Evolutionary conservation across 2,113 vertebrate genomes (phyloP), one percentile per base, ranked within the genome.

Genomic region (Aramus guarauna): DNA sequence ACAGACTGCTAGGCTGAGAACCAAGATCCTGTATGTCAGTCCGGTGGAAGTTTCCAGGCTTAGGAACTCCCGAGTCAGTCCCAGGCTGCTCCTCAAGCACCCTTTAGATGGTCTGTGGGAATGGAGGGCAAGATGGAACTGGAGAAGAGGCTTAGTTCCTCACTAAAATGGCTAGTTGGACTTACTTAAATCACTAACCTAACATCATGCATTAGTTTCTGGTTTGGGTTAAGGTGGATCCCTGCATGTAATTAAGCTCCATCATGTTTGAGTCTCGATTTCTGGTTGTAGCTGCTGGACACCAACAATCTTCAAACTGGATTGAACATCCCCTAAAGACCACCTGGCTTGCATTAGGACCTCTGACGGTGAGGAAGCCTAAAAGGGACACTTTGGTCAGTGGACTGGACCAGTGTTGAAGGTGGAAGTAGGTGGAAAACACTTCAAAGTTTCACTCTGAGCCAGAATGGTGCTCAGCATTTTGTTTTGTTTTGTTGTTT

Each of bases 81-180:
- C 52, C 50, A 53, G 19, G 9, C 10, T 41, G 15, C 9, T 88
- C 21, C 37, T 69, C 4, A 69, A 67, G 19, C 2, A 4, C 26
- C 20, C 15, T 76, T 43, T 50, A 45, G 23, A 19, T 48, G 16
- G 39, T 71, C 45, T 0, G 0, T 60, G 45, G 24, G 58, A 30
- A 76, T 29, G 36, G 16, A 72, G n/a, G 50, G 18, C 12, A 76
- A 77, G 45, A 73, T 18, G 7, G 16, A 88, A 62, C 16, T 23
- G 71, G 62, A 83, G 23, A 79, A 93, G 85, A 47, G 4, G 12
- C 39, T 75, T 59, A 76, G 13, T 45, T 85, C 18, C 71, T 56
- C 19, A 29, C 27, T 64, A 12, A 60, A 78, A 34, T 34, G 18
- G 12, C 11, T 79, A 2, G 48, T 90, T 82, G 39, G 14, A 43